Evolutionary conservation across 2,888 invertebrate species (phyloP).

Genomic region (Pristionchus maxplancki): DNA sequence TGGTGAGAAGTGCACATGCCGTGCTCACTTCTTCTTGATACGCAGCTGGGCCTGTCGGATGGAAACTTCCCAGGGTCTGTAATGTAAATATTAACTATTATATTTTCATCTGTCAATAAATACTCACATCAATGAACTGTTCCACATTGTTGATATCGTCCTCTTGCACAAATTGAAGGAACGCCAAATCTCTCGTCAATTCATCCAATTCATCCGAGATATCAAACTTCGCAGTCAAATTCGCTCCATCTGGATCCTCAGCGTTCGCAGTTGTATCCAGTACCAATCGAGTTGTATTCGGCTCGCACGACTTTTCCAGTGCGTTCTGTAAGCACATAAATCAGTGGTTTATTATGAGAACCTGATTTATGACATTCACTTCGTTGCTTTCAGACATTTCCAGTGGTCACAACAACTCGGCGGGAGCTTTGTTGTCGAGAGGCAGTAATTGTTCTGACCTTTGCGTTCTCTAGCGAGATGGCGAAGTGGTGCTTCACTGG

Average conservation of each 20-base stretch:
- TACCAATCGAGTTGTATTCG: conserved; percentile 57
- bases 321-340: conserved; percentile 59
- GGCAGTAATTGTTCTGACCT: conserved; percentile 54
- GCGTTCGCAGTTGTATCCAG: conserved; percentile 59
- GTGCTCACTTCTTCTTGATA: conserved; percentile 63
- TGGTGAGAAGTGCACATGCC: conserved; percentile 53
- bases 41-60: conserved; percentile 60
- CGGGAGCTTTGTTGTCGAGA: not conserved
- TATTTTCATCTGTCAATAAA: not conserved
- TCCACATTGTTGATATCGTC: conserved; percentile 72
- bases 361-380: not conserved
- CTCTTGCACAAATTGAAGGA: conserved; percentile 69
- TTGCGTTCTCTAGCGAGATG: conserved; percentile 70
- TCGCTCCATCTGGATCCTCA: conserved; percentile 57
- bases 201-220: conserved; percentile 67
- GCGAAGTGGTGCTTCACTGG: conserved; percentile 67
- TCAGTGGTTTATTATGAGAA: not conserved
- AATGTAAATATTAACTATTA: too few species aligned
- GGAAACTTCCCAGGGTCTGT: conserved; percentile 67
- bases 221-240: conserved; percentile 60
- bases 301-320: conserved; percentile 62
- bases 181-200: conserved; percentile 69
- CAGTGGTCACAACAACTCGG: not conserved
- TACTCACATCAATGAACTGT: conserved; percentile 67
- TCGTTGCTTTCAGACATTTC: not conserved